Conservation (phyloP, 2,113 vertebrate species). For the Rallus limicola region DNA sequence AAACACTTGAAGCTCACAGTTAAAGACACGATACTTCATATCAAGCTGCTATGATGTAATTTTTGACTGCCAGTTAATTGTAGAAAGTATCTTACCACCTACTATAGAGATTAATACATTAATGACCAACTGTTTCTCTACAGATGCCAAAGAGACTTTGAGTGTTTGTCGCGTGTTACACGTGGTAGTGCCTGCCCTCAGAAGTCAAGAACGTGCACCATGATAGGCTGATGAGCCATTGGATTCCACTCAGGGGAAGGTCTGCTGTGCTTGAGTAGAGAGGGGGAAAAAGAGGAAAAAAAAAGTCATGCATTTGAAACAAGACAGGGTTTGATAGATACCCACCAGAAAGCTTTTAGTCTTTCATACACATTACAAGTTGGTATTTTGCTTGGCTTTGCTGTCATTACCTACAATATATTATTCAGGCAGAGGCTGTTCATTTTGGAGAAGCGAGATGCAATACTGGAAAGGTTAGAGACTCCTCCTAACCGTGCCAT, state of each 20-base stretch:
- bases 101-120: background rate
- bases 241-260: background rate
- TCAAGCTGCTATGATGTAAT: background rate
- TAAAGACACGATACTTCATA: background rate
- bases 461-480: background rate
- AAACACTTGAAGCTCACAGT: background rate
- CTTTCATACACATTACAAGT: background rate
- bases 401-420: background rate
- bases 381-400: background rate
- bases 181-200: background rate
- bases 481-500: background rate
- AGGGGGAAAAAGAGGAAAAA: background rate
- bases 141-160: background rate
- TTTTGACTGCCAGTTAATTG: background rate
- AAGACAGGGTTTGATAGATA: background rate
- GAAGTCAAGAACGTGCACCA: background rate
- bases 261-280: too few relatives aligned
- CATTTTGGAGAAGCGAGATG: background rate
- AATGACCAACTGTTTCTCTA: background rate
- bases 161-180: background rate
- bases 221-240: background rate
- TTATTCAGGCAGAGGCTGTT: background rate
- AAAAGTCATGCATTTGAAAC: background rate
- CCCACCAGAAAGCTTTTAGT: background rate
- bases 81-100: background rate